A percentile compares a stretch with the other conserved stretches of the same genome.
phyloP scores from a whole-genome alignment of 1,140 invertebrate species.

The Drosophila ironensis region DNA sequence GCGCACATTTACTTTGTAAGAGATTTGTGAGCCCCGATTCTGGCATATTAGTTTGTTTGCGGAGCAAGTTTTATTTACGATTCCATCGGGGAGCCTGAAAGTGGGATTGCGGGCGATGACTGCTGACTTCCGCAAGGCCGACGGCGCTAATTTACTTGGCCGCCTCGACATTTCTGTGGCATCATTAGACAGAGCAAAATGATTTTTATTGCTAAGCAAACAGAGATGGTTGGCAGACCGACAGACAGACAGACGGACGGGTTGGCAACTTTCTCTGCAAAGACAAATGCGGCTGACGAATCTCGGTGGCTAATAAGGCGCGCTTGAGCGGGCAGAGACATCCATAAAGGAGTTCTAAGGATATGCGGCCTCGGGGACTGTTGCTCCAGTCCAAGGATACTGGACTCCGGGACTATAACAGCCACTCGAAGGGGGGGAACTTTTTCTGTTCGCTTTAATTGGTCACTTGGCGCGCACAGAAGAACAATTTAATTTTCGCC shows the following conservation, averaged over 20 bases:
- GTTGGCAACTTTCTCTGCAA: not conserved
- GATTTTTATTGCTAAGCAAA: conserved; percentile 74
- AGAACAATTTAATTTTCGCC: conserved; percentile 77
- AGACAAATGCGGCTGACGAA: conserved; percentile 47
- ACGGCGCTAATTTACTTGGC: conserved; percentile 55
- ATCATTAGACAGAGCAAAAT: conserved; percentile 70
- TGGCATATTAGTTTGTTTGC: conserved; percentile 68
- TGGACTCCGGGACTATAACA: not conserved
- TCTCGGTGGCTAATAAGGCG: conserved; percentile 49
- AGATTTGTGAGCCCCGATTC: conserved; percentile 59
- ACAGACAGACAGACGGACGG: too few species aligned
- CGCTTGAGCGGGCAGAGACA: not conserved
- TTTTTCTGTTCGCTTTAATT: conserved; percentile 70
- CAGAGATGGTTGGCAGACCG: too few species aligned
- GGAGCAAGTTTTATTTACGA: conserved; percentile 70
- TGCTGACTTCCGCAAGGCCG: conserved; percentile 36
- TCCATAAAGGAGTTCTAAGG: conserved; percentile 25
- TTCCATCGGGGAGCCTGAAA: not conserved
- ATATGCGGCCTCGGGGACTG: conserved; percentile 12
- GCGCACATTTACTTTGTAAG: conserved; percentile 51
- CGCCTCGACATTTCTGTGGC: conserved; percentile 35
- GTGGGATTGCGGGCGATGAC: conserved; percentile 15
- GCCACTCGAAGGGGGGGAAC: conserved; percentile 27
- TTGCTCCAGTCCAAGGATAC: conserved; percentile 23
- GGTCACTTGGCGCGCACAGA: conserved; percentile 71